Conservation (phyloP, 2,113 vertebrate species). For the Carassius carassius region DNA sequence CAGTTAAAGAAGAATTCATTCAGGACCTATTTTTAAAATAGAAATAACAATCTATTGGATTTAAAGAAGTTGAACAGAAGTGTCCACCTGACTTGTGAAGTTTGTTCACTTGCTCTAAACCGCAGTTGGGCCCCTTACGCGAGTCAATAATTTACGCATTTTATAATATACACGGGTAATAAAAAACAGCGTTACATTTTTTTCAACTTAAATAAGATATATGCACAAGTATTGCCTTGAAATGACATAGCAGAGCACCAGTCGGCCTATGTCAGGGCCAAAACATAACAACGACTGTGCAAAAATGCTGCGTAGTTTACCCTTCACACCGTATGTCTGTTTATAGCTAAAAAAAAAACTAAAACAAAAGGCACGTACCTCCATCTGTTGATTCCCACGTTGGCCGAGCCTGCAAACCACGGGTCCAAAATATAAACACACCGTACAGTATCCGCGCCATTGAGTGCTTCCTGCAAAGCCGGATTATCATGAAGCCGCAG, state of each 20-base stretch:
- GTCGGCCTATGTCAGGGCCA: not conserved
- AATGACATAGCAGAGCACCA: not conserved
- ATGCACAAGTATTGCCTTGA: not conserved
- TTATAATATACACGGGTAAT: no score
- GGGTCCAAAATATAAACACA: conserved; percentile 96
- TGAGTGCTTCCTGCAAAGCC: conserved; percentile 86
- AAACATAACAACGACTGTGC: not conserved
- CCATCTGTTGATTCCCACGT: conserved; percentile 94
- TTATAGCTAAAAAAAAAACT: not conserved
- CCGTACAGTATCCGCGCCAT: conserved; percentile 84
- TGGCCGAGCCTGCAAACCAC: conserved; percentile 93
- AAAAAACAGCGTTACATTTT: not conserved
- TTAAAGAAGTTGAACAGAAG: no score
- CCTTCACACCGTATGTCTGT: no score
- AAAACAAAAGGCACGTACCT: conserved; percentile 73
- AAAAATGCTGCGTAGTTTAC: not conserved
- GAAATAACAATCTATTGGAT: no score
- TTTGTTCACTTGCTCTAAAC: no score
- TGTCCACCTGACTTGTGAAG: no score
- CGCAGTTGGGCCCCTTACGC: not conserved
- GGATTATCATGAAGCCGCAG: conserved; percentile 92
- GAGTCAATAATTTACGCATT: no score
- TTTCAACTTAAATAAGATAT: not conserved
- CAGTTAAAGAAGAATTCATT: not conserved
- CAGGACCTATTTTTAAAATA: not conserved